Evolutionary conservation across 2,797 vertebrate species (phyloP), one percentile per base, ranked within the genome.

Genomic region (Syngnathus rostellatus): DNA sequence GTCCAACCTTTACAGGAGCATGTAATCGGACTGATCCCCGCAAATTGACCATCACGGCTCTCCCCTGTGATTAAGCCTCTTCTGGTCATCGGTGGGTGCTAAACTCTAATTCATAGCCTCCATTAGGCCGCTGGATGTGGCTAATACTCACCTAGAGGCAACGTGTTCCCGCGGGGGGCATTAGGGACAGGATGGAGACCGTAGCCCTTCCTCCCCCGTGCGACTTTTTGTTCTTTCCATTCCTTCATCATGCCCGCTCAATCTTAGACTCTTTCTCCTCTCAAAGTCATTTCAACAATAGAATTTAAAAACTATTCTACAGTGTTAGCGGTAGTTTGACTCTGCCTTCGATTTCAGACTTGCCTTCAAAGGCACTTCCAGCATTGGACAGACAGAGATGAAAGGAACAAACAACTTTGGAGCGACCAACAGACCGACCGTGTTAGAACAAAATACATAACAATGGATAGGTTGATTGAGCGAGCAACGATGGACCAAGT

Each of bases 111-210:
- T 83, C 68, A 79, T 79, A 75, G 45, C 67, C 69, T 81, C 81
- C 81, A 88, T 87, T 87, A 88, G 81, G 75, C 62, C 64, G 55
- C 68, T 72, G 77, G 83, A 79, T 75, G 73, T 73, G 80, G 80
- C 79, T 81, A 85, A 85, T 81, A 81, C 81, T 79, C 77, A 85
- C 82, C 85, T 77, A 82, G 70, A 45, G 77, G 81, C 81, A 82
- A 73, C 48, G 37, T 23, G 63, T 67, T 87, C 85, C 73, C 82
- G 67, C 1, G 82, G 74, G 88, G 77, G 73, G 83, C 78, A 85
- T 89, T 87, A 85, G 74, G 68, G 72, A 71, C 72, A 78, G 76
- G 76, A 83, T 83, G 81, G 71, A 76, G 75, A 74, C 74, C 74
- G 66, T 70, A 71, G 55, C 77, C 67, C 17, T 67, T 70, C 76